phyloP scores from a whole-genome alignment of 2,888 invertebrate genomes.

The Pediacus dermestoides region DNA sequence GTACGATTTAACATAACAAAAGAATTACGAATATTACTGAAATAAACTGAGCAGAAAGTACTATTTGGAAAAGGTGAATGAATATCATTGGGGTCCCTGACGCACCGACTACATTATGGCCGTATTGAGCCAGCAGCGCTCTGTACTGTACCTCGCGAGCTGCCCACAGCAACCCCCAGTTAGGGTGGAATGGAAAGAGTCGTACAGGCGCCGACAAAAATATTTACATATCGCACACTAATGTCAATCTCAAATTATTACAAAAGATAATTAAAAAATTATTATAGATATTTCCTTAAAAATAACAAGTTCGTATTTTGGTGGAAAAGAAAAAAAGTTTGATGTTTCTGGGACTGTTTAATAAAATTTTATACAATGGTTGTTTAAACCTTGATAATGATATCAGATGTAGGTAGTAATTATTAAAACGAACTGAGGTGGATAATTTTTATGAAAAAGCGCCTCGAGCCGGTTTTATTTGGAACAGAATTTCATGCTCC shows the following conservation, averaged over 20 bases:
- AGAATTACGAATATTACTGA: conserved; percentile 1
- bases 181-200: conserved; percentile 40
- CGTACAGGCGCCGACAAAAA: conserved; percentile 55
- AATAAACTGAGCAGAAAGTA: not conserved
- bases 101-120: conserved; percentile 46
- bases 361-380: no score
- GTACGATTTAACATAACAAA: no score
- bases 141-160: conserved; percentile 43
- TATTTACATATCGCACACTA: conserved; percentile 50
- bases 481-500: no score
- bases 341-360: no score
- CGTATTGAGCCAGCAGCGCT: conserved; percentile 45
- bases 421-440: no score
- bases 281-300: no score
- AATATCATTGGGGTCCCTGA: conserved; percentile 36
- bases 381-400: no score
- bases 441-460: no score
- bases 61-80: conserved; percentile 3
- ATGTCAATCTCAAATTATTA: conserved; percentile 36
- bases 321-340: no score
- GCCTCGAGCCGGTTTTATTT: no score
- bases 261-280: conserved; percentile 1
- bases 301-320: no score
- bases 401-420: no score
- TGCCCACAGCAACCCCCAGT: conserved; percentile 44